A percentile compares a stretch with the other conserved stretches of the same genome.
phyloP scores from a whole-genome alignment of 2,113 vertebrate species.

The Cichladusa arquata region DNA sequence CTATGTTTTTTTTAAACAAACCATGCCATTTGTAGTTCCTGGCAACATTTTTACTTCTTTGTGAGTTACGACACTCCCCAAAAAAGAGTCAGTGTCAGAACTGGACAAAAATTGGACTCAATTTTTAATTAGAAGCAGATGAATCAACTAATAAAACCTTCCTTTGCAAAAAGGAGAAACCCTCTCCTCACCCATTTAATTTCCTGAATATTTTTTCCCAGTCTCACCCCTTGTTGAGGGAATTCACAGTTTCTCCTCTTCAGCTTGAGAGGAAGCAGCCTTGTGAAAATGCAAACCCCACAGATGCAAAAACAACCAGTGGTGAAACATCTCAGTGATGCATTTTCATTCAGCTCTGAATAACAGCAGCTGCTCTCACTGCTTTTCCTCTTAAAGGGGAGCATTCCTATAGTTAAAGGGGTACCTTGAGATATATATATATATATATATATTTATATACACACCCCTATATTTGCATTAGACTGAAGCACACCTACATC shows the following conservation, averaged over 20 bases:
- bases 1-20: neutral
- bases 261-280: neutral
- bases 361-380: neutral
- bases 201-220: neutral
- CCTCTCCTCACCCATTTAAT: fast-evolving
- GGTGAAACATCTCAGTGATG: neutral
- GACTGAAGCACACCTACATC: neutral
- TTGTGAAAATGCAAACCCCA: neutral
- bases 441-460: no score
- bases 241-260: neutral
- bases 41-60: neutral
- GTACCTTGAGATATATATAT: neutral
- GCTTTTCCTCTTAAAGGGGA: neutral
- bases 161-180: neutral
- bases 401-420: neutral
- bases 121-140: neutral
- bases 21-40: neutral
- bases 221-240: neutral
- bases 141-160: neutral
- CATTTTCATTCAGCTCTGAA: neutral
- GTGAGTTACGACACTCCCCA: fast-evolving
- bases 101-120: neutral
- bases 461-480: neutral
- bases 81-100: neutral
- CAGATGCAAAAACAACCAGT: neutral